phyloP scores from a whole-genome alignment of 2,888 invertebrate genomes.

The Nematopogon swammerdamellus region DNA sequence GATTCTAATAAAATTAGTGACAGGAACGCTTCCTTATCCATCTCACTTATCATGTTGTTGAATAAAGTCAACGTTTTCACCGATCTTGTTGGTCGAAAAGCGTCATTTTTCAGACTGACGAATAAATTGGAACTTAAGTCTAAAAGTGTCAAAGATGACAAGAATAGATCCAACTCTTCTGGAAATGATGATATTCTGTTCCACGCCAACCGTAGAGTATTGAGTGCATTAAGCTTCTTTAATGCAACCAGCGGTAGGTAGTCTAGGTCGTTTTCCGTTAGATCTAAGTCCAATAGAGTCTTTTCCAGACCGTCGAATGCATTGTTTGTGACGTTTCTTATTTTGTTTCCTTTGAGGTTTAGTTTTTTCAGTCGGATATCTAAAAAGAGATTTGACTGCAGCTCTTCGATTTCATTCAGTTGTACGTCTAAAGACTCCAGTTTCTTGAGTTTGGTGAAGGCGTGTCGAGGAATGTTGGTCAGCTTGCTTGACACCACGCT shows the following conservation, averaged over 20 bases:
- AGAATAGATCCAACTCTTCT: constrained; percentile 66
- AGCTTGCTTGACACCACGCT: constrained; percentile 75
- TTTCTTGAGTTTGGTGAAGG: constrained; percentile 66
- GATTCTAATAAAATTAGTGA: constrained; percentile 73
- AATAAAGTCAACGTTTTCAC: constrained; percentile 78
- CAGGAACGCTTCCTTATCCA: constrained; percentile 75
- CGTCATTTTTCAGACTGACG: constrained; percentile 69
- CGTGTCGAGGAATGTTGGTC: constrained; percentile 72
- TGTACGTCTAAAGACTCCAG: constrained; percentile 78
- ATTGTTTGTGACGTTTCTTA: constrained; percentile 77
- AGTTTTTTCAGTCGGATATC: constrained; percentile 76
- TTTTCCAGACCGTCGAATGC: constrained; percentile 78
- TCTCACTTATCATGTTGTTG: constrained; percentile 76
- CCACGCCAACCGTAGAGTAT: constrained; percentile 71
- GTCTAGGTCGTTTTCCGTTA: constrained; percentile 84
- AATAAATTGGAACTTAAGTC: constrained; percentile 87
- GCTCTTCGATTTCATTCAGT: constrained; percentile 78
- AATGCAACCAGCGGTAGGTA: constrained; percentile 78
- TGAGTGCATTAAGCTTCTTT: constrained; percentile 68
- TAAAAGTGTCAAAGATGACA: constrained; percentile 71
- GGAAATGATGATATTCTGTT: constrained; percentile 78
- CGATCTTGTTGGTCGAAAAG: constrained; percentile 77
- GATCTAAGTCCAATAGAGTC: constrained; percentile 75
- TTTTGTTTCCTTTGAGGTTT: constrained; percentile 81
- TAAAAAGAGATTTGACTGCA: constrained; percentile 82